Base-by-base conservation (phyloP, 1,140 invertebrate species). In the Venustaconcha ellipsiformis region DNA sequence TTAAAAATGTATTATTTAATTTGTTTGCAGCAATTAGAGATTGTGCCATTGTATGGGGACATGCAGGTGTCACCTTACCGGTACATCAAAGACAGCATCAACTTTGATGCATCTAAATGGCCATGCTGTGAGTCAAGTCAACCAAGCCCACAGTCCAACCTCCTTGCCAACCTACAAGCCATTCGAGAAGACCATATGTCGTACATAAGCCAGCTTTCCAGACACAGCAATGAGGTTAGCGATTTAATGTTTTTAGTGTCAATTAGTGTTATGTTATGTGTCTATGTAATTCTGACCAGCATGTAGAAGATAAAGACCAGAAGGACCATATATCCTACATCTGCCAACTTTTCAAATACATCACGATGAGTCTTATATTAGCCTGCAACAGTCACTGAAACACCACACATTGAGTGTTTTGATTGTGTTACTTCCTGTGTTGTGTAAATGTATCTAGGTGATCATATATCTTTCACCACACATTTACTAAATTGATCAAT, bases 31-130 rank as follows among this genome's bases (percentile, higher is more conserved):
- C 86, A 98, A 89, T 88, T 99, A 63, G 97, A 99, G 92, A 97
- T 99, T 72, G 98, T 99, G 2, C 98, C 98, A 0, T 90, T 99
- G 13, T 99, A 99, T 90, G 98, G 98, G 6, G 98, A 99, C 86
- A 99, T 99, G 98, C 98, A 99, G 91, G 99, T 99, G 75, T 96
- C 97, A 0, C 98, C 98, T 0, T 99, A 99, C 88, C 97, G 98
- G 88, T 99, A 99, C 86, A 97, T 99, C 63, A 98, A 97, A 90
- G 92, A 96, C 66, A 97, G 95, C 70, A 96, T 96, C 83, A 96
- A 98, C 88, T 99, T 97, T 89, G 98, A 99, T 87, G 91, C 95
- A 0, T 92, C 92, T 12, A 95, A 95, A 87, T 99, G 98, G 98
- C 97, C 97, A 6, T 56, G 96, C 94, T 88, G 95, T 80, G 89